phyloP scores from a whole-genome alignment of 2,797 vertebrate species.

The Poeciliopsis turneri region DNA sequence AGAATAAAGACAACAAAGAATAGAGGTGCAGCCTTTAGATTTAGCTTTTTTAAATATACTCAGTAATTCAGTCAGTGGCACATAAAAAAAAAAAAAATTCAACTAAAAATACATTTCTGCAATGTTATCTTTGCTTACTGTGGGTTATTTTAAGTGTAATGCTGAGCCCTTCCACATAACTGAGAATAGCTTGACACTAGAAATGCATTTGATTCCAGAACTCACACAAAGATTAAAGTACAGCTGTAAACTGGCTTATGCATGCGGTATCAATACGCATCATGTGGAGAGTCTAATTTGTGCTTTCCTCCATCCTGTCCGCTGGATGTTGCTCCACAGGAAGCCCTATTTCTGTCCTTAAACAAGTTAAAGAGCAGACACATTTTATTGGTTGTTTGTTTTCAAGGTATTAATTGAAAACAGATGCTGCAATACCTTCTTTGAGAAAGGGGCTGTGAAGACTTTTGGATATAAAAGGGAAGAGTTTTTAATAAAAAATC shows the following conservation, averaged over 20 bases:
- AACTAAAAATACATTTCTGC: slow-evolving; percentile 54
- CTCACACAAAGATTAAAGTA: slow-evolving; percentile 39
- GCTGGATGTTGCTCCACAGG: slow-evolving; percentile 49
- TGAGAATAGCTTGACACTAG: slow-evolving; percentile 35
- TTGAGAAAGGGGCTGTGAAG: neutral
- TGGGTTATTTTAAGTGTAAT: slow-evolving; percentile 50
- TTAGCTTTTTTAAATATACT: neutral
- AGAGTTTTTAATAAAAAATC: slow-evolving; percentile 1
- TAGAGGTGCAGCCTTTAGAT: neutral
- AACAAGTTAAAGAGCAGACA: slow-evolving; percentile 30
- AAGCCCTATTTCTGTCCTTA: slow-evolving; percentile 47
- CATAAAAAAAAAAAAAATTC: slow-evolving; percentile 10
- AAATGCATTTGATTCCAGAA: slow-evolving; percentile 26
- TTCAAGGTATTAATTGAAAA: slow-evolving; percentile 35
- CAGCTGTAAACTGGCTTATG: slow-evolving; percentile 17
- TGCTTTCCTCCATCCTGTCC: slow-evolving; percentile 71
- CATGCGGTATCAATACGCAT: slow-evolving; percentile 39
- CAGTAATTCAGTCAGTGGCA: neutral
- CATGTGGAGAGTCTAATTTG: slow-evolving; percentile 58
- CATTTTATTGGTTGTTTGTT: slow-evolving; percentile 50
- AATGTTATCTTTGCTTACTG: slow-evolving; percentile 32
- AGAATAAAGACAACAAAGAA: slow-evolving; percentile 14
- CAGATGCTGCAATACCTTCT: slow-evolving; percentile 16
- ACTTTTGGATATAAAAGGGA: neutral
- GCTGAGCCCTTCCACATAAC: slow-evolving; percentile 12